phyloP scores from a whole-genome alignment of 2,888 invertebrate genomes.

The Acrocyrtus sp. region DNA sequence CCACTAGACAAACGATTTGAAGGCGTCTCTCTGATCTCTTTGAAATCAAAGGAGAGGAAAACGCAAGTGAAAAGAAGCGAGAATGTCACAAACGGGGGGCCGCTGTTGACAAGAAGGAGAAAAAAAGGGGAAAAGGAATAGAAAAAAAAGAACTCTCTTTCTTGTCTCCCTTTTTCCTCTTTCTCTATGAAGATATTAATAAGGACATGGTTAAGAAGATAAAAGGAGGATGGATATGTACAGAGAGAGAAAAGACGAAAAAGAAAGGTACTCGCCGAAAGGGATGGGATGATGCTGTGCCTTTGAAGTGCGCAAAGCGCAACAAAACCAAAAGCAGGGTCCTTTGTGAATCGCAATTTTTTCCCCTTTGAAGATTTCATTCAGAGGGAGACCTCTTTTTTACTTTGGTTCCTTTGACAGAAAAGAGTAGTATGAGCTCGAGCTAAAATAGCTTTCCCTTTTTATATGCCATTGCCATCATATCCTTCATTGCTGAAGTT shows the following conservation, averaged over 20 bases:
- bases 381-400: conserved; percentile 31
- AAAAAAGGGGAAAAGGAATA: conserved; percentile 42
- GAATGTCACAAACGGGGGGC: conserved; percentile 54
- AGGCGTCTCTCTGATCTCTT: conserved; percentile 60
- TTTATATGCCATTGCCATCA: neutral
- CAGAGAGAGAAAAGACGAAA: conserved; percentile 19
- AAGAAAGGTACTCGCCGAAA: conserved; percentile 54
- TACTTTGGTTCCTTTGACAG: conserved; percentile 15
- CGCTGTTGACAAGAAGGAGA: conserved; percentile 50
- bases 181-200: conserved; percentile 58
- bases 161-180: too few species aligned
- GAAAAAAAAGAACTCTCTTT: conserved; percentile 28
- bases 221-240: conserved; percentile 41
- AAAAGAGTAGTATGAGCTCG: too few species aligned
- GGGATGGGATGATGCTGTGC: too few species aligned
- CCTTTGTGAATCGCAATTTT: conserved; percentile 57
- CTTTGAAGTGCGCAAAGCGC: conserved; percentile 24
- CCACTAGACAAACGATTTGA: conserved; percentile 54
- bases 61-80: conserved; percentile 56
- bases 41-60: conserved; percentile 61
- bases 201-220: conserved; percentile 59
- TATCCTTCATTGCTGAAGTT: neutral
- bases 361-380: conserved; percentile 49
- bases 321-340: conserved; percentile 40
- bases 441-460: conserved; percentile 27